These are phyloP conservation scores for Ichneumon xanthorius DNA, from an alignment of 2,888 invertebrate species.

Conservation along the genomic window DNA sequence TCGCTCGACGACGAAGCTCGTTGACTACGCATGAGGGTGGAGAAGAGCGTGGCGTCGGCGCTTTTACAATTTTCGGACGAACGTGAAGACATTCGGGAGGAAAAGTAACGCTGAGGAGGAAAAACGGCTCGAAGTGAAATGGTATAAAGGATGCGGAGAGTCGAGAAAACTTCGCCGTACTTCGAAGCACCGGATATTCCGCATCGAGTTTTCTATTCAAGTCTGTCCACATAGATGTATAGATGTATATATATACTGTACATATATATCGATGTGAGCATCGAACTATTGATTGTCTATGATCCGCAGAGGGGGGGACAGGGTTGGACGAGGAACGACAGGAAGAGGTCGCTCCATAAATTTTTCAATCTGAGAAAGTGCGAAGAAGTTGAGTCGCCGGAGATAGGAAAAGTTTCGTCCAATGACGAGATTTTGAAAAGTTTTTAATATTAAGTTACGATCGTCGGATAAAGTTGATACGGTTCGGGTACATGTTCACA, in stretches of 20 bases:
- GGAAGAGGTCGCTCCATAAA: not conserved
- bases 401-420: conserved; percentile 2
- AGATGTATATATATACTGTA: not conserved
- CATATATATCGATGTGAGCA: not conserved
- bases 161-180: conserved; percentile 63
- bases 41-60: conserved; percentile 15
- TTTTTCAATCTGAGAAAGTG: conserved; percentile 3
- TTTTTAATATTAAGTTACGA: no score
- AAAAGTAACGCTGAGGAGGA: conserved; percentile 42
- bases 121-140: conserved; percentile 62
- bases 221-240: not conserved
- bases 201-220: conserved; percentile 21
- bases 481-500: no score
- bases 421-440: not conserved
- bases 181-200: conserved; percentile 29
- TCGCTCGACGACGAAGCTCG: conserved; percentile 55
- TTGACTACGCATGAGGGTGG: conserved; percentile 61
- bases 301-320: not conserved
- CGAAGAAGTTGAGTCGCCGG: not conserved
- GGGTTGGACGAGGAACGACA: not conserved
- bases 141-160: conserved; percentile 72
- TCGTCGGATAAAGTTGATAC: no score
- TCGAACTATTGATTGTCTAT: conserved; percentile 20
- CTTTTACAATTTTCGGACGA: conserved; percentile 10
- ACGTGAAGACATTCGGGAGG: conserved; percentile 68